These are phyloP conservation scores for Diorhabda elongata DNA, from an alignment of 1,140 invertebrate species.

Conservation along the genomic window DNA sequence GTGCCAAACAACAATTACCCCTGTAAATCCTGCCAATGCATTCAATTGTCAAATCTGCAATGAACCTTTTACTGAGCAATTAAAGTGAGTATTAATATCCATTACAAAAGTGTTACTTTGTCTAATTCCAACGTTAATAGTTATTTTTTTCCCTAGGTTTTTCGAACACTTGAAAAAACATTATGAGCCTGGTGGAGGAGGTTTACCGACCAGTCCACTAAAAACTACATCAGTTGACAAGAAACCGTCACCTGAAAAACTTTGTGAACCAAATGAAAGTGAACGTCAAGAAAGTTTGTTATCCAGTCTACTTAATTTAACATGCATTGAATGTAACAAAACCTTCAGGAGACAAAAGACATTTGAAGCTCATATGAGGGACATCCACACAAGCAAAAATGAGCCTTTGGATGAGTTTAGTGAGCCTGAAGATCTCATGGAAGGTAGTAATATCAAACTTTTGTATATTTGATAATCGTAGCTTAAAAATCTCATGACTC, in stretches of 20 bases:
- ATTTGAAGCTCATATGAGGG: slow-evolving; percentile 59
- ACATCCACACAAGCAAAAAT: slow-evolving; percentile 52
- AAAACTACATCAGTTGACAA: neutral
- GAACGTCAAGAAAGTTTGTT: slow-evolving; percentile 38
- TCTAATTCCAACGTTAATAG: neutral
- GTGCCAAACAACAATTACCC: slow-evolving; percentile 40
- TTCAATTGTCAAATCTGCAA: slow-evolving; percentile 68
- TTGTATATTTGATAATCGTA: neutral
- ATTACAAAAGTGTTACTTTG: neutral
- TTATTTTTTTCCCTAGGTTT: slow-evolving; percentile 50
- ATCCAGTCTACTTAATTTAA: slow-evolving; percentile 43
- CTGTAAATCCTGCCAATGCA: slow-evolving; percentile 28
- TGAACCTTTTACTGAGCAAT: slow-evolving; percentile 60
- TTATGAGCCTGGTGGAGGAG: slow-evolving; percentile 59
- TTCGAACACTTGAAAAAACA: slow-evolving; percentile 76
- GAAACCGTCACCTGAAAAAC: neutral
- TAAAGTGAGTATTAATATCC: slow-evolving; percentile 43
- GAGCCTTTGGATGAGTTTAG: slow-evolving; percentile 61
- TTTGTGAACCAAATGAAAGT: slow-evolving; percentile 10
- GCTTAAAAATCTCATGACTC: neutral
- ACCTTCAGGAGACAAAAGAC: slow-evolving; percentile 61
- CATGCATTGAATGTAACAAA: slow-evolving; percentile 60
- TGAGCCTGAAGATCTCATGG: slow-evolving; percentile 78
- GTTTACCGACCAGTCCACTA: slow-evolving; percentile 9
- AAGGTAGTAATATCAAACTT: slow-evolving; percentile 48